phyloP scores from a whole-genome alignment of 35 echinoderm and acorn worm genomes.

The Apostichopus californicus region DNA sequence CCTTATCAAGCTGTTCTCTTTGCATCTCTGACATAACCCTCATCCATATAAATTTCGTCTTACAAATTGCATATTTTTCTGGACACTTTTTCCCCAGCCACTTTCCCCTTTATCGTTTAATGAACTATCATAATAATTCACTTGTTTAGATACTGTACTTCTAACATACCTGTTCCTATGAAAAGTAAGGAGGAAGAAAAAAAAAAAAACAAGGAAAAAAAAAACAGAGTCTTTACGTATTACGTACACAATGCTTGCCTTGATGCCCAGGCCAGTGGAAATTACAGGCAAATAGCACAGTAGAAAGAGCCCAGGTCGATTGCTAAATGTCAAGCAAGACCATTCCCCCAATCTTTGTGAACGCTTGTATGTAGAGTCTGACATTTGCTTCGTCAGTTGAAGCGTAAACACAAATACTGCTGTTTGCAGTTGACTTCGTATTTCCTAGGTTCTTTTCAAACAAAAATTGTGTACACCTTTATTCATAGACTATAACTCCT shows the following conservation, averaged over 20 bases:
- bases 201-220: neutral
- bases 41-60: neutral
- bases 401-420: slow-evolving; percentile 48
- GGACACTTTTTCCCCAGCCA: neutral
- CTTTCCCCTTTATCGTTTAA: neutral
- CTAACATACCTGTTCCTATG: neutral
- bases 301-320: slow-evolving; percentile 54
- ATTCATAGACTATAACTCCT: neutral
- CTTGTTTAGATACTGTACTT: neutral
- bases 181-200: neutral
- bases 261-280: slow-evolving; percentile 50
- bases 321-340: slow-evolving; percentile 48
- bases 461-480: neutral
- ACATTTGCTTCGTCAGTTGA: slow-evolving; percentile 41
- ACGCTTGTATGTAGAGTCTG: slow-evolving; percentile 41
- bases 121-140: slow-evolving; percentile 1
- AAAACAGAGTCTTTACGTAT: slow-evolving; percentile 4
- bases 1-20: neutral
- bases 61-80: neutral
- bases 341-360: slow-evolving; percentile 46
- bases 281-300: slow-evolving; percentile 32
- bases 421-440: slow-evolving; percentile 10
- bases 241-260: slow-evolving; percentile 32
- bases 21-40: neutral
- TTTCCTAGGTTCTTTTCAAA: slow-evolving; percentile 2